phyloP scores from a whole-genome alignment of 2,797 vertebrate species.

The Hypotaenidia okinawae region DNA sequence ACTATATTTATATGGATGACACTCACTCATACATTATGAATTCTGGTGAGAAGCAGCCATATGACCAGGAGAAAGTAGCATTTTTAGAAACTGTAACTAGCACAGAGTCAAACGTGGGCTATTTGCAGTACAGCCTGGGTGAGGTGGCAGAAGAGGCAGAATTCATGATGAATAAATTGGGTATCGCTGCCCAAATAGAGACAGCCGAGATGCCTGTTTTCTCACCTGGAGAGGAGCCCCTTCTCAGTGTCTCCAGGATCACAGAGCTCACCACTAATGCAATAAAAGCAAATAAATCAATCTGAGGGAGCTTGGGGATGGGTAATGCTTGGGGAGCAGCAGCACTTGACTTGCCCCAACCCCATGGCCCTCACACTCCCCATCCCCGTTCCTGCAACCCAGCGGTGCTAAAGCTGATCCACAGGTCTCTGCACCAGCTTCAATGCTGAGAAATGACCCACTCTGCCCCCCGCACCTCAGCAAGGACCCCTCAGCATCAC shows the following conservation, averaged over 20 bases:
- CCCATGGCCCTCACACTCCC: rapidly evolving
- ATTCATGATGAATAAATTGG: slow-evolving; percentile 30
- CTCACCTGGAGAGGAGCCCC: neutral
- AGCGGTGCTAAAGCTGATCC: neutral
- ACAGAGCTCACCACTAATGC: neutral
- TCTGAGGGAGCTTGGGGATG: neutral
- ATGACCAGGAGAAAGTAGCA: neutral
- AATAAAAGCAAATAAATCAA: neutral
- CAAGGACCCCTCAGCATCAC: neutral
- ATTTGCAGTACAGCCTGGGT: slow-evolving; percentile 18
- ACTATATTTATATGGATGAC: slow-evolving; percentile 12
- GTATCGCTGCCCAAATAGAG: neutral
- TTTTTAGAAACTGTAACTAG: slow-evolving; percentile 44
- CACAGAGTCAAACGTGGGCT: neutral
- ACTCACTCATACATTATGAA: neutral
- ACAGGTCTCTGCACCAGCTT: neutral
- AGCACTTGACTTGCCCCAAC: neutral
- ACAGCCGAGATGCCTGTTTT: neutral
- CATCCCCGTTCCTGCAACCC: neutral
- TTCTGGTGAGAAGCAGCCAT: slow-evolving; percentile 4
- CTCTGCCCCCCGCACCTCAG: neutral
- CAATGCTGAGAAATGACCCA: neutral
- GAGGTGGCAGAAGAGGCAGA: slow-evolving; percentile 35
- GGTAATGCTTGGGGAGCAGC: neutral
- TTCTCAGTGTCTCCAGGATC: neutral